A percentile compares a stretch with the other conserved stretches of the same genome.
phyloP scores from a whole-genome alignment of 2,888 invertebrate species.

The Polyommatus iphigenia region DNA sequence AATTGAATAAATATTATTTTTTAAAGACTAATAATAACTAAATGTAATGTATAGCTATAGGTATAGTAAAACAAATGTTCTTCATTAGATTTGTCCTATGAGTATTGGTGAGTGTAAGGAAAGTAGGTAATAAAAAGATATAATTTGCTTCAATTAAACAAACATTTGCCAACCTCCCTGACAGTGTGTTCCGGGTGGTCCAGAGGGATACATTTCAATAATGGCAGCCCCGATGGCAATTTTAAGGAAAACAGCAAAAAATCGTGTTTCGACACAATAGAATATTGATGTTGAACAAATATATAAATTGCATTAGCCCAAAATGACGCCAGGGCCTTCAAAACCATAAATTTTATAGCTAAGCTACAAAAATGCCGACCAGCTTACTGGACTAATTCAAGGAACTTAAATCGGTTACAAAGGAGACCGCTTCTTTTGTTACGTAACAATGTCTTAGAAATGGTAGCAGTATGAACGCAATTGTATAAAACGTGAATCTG shows the following conservation, averaged over 20 bases:
- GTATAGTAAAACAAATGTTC: too few species aligned
- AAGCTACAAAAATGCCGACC: conserved; percentile 50
- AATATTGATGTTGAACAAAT: conserved; percentile 50
- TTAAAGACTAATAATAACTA: too few species aligned
- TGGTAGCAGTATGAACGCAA: not conserved
- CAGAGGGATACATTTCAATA: conserved; percentile 64
- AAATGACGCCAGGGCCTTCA: conserved; percentile 50
- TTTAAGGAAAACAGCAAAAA: conserved; percentile 59
- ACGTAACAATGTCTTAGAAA: conserved; percentile 3
- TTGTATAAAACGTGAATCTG: not conserved
- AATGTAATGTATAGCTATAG: too few species aligned
- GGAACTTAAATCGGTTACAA: conserved; percentile 35
- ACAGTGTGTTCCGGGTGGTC: conserved; percentile 72
- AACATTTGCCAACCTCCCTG: conserved; percentile 49
- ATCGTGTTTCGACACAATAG: conserved; percentile 60
- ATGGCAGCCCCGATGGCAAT: conserved; percentile 61
- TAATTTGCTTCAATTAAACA: conserved; percentile 32
- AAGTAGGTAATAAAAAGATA: too few species aligned
- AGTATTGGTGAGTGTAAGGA: too few species aligned
- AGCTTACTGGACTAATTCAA: conserved; percentile 35
- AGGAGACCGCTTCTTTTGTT: conserved; percentile 27
- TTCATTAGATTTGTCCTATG: too few species aligned
- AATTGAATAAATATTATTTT: too few species aligned
- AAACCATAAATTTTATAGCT: conserved; percentile 55
- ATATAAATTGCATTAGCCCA: conserved; percentile 52